Evolutionary conservation across 2,797 vertebrate species (phyloP), one percentile per base, ranked within the genome.

Genomic region (Melanotaenia trifasciata): DNA sequence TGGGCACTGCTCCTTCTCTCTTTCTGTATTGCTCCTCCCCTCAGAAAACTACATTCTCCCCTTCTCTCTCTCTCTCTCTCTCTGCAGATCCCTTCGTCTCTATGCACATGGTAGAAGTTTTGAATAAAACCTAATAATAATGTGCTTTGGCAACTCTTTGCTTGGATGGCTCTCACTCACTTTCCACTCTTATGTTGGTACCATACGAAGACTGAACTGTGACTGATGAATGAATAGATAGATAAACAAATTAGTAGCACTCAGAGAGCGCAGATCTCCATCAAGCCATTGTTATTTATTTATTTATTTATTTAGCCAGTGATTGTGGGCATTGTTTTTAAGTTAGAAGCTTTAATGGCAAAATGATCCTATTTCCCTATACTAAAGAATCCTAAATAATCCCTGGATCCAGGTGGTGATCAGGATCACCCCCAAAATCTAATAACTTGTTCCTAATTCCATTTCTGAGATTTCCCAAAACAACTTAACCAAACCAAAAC

Each of bases 1-100:
- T 74, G 84, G 85, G 84, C 87, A 90, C 56, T 28, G 81, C 85
- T 88, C 86, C 78, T 82, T 78, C 84, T 85, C 81, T 66, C 66
- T 45, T 79, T 82, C 57, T 56, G 54, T 33, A 32, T 60, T n/a
- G 30, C 74, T 58, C 79, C 78, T 79, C 84, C 83, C 58, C 86
- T 72, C 65, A 73, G 56, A 73, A 66, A 70, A 43, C 26, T 36
- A 30, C 74, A 78, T 78, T 84, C 85, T 86, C 85, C 80, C 58
- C 76, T 70, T 83, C 83, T 68, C 80, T 85, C 11, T 7, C 77
- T 78, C 77, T 78, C 84, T 65, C 77, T 82, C 5, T 9, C 70
- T 77, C 70, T 51, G 58, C 20, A 2, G n/a, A 64, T 79, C 78
- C 74, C 87, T 85, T 90, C 76, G 87, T 85, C 74, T 67, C 64